phyloP scores from a whole-genome alignment of 2,797 vertebrate species.

The Onychomys torridus region DNA sequence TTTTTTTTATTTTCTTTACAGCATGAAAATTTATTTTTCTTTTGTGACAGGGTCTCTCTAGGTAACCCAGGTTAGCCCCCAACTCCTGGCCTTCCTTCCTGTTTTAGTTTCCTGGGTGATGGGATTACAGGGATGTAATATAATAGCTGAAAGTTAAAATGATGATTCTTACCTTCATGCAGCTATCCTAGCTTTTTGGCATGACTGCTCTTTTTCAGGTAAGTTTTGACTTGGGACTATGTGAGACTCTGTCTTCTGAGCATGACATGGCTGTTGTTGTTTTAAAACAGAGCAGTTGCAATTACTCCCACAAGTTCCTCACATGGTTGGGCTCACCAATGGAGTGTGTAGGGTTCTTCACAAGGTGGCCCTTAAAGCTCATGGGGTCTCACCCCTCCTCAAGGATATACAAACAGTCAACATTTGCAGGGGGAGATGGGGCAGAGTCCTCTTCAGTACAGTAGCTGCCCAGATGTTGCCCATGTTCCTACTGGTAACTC shows the following conservation, averaged over 20 bases:
- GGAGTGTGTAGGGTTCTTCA: not conserved
- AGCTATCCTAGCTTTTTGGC: not conserved
- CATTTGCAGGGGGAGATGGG: not conserved
- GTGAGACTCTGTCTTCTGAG: not conserved
- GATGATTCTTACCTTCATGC: not conserved
- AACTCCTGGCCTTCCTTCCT: not conserved
- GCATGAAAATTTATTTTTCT: not conserved
- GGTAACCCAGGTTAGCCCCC: not conserved
- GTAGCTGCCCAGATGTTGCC: not conserved
- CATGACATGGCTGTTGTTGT: not conserved
- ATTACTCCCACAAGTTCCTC: not conserved
- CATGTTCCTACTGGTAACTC: too few species aligned
- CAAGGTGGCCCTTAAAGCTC: not conserved
- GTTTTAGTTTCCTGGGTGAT: not conserved
- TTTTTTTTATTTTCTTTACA: conserved; percentile 12
- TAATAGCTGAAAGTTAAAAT: not conserved
- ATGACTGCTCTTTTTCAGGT: not conserved
- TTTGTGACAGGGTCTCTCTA: not conserved
- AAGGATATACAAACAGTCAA: not conserved
- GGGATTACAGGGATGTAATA: not conserved
- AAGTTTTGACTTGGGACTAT: not conserved
- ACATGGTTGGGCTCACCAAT: not conserved
- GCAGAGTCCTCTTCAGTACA: not conserved
- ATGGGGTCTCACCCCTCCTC: not conserved
- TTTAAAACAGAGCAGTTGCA: not conserved